Percentiles rank a stretch among this genome's conserved stretches.
phyloP scores from a whole-genome alignment of 2,888 invertebrate species.

The Zele albiditarsus region DNA sequence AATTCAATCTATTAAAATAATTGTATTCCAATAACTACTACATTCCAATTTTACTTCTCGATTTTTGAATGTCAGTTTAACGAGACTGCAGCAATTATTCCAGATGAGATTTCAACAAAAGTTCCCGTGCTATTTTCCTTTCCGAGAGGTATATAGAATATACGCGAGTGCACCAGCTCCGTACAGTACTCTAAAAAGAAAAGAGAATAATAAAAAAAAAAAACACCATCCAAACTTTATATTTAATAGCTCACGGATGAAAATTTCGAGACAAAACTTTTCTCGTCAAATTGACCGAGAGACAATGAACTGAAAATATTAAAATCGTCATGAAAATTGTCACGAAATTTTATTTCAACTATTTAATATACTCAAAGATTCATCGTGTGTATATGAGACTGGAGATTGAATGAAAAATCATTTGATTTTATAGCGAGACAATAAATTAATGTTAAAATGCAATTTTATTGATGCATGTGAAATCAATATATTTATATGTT shows the following conservation, averaged over 20 bases:
- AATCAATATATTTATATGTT: constrained; percentile 2
- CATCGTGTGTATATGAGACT: too few species aligned
- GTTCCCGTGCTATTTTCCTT: not conserved
- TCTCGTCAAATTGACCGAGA: not conserved
- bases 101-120: constrained; percentile 15
- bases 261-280: not conserved
- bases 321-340: too few species aligned
- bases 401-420: too few species aligned
- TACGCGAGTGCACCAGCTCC: not conserved
- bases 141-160: not conserved
- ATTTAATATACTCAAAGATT: too few species aligned
- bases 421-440: too few species aligned
- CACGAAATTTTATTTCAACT: too few species aligned
- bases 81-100: constrained; percentile 15
- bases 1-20: too few species aligned
- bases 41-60: not conserved
- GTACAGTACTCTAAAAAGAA: not conserved
- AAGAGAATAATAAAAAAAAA: too few species aligned
- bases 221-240: not conserved
- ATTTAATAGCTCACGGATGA: not conserved
- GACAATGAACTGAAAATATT: not conserved
- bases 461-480: constrained; percentile 3
- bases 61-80: not conserved
- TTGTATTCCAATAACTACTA: not conserved
- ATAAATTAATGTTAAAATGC: not conserved